Evolutionary conservation across 2,113 vertebrate species (phyloP), one percentile per base, ranked within the genome.

Genomic region (Pogonocichla stellata): DNA sequence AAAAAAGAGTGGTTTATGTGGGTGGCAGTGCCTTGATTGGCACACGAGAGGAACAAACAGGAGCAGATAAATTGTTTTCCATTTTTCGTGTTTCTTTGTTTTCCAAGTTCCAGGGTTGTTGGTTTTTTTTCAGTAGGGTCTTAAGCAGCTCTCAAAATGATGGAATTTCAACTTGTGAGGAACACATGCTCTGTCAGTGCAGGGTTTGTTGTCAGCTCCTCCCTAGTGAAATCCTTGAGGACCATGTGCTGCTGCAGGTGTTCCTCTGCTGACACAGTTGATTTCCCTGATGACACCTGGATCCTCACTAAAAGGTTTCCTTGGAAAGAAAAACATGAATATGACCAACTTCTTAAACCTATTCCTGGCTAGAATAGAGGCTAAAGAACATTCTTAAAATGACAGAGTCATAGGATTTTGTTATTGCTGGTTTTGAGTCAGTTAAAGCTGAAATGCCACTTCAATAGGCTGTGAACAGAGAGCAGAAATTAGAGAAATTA

Each of bases 1-100:
- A 72, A 45, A 69, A 47, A 42, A 72, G 86, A 84, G 42, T 54
- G 40, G 22, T 54, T 61, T 90, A 66, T 73, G 93, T 92, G 74
- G 95, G 84, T 81, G 84, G 70, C 25, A 54, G 24, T 28, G 84
- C 62, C 40, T 83, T 97, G 91, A 96, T 36, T 95, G 95, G 85
- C 95, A 96, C 60, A 24, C 1, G 19, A 80, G 48, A 80, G 58
- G 91, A 93, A 86, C 66, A 95, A 93, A 92, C 40, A 81, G 34
- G 81, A 92, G 69, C 50, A 80, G 80, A 70, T 7, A 66, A 81
- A 16, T 42, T 65, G 42, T 75, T 81, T 81, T 45, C 8, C n/a
- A 10, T 43, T 86, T 81, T 58, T 24, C 0, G 0, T 4, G 8
- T 71, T 71, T n/a, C 38, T 73, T 92, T 94, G 62, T 90, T 88